Evolutionary conservation across 2,113 vertebrate genomes (phyloP), one percentile per base, ranked within the genome.

Genomic region (Melanostigma gelatinosum): DNA sequence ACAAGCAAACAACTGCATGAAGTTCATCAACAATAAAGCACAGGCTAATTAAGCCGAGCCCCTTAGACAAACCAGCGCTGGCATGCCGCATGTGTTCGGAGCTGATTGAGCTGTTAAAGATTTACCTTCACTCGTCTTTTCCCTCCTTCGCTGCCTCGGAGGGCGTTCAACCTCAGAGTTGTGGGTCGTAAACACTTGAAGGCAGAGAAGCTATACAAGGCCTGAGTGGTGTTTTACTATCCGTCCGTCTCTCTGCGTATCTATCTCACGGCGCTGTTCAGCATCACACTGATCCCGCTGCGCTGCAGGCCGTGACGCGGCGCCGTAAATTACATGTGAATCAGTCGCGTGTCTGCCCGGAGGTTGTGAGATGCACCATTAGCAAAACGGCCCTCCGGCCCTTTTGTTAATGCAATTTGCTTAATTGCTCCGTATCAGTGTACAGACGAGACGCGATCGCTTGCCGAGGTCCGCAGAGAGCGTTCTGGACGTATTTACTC

Each of bases 11-110:
- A 98, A 98, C 97, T 96, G 97, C 95, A 96, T 96, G 96, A 96
- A 98, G 96, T 99, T 99, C 97, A 98, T 98, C 98, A 98, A 97
- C 94, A 97, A 98, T 97, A 98, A 90, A 98, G 97, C 97, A 96
- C 96, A 95, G 97, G 97, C 97, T 99, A 99, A 99, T 99, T 99
- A 98, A 97, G 97, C 97, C 96, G 95, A 96, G 96, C 96, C 97
- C 85, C 88, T 97, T 94, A 97, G 96, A 98, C 96, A 97, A 97
- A 96, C 95, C 97, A 93, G 93, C 95, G 96, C 97, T 96, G 97
- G 96, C 97, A 96, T 96, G 96, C 95, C 94, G 89, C 95, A 96
- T 97, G 96, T 96, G 96, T 96, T 96, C 94, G 87, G 85, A 94
- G 95, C 94, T 89, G 97, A 97, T 97, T 97, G 97, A 97, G 96